Base-by-base conservation (phyloP, 1,140 invertebrate genomes). In the Acarapis woodi region DNA sequence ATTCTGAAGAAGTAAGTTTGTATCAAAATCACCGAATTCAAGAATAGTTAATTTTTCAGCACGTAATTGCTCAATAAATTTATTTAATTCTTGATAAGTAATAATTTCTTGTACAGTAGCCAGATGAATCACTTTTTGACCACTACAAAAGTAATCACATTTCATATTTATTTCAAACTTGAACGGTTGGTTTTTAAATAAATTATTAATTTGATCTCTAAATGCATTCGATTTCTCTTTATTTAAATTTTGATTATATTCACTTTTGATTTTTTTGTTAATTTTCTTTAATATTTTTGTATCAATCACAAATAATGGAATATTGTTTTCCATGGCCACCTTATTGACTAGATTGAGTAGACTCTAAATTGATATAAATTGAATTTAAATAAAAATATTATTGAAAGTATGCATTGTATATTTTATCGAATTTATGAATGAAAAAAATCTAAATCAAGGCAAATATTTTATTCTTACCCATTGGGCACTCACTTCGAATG, bases 251-350 rank as follows among this genome's bases (percentile, higher is more conserved):
- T n/a, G n/a, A n/a, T n/a, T n/a, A n/a, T n/a, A n/a, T n/a, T n/a
- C n/a, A n/a, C n/a, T n/a, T 12, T 26, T 22, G 24, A 14, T 42
- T 3, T 28, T 32, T 33, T 41, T 41, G 2, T 34, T 8, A 15
- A 45, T 37, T n/a, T 38, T 26, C 20, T 20, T 24, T 4, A 44
- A 40, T n/a, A 47, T 15, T 31, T 38, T 30, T 2, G 23, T 26
- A 40, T 48, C 46, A 24, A 43, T 37, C 4, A 48, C 10, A 25
- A 48, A 44, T 14, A 48, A 40, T n/a, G 43, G 43, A 18, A 48
- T 42, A 5, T 35, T 31, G 21, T 37, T 16, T 18, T 15, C 23
- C n/a, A 23, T 10, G 5, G 42, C 32, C 16, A 22, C 15, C 3
- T 14, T 21, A 18, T 33, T 40, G 9, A 43, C 26, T 14, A 5